A percentile compares a stretch with the other conserved stretches of the same genome.
Evolutionary conservation across 2,888 invertebrate genomes (phyloP).

Genomic region (Chymomyza caudatula): DNA sequence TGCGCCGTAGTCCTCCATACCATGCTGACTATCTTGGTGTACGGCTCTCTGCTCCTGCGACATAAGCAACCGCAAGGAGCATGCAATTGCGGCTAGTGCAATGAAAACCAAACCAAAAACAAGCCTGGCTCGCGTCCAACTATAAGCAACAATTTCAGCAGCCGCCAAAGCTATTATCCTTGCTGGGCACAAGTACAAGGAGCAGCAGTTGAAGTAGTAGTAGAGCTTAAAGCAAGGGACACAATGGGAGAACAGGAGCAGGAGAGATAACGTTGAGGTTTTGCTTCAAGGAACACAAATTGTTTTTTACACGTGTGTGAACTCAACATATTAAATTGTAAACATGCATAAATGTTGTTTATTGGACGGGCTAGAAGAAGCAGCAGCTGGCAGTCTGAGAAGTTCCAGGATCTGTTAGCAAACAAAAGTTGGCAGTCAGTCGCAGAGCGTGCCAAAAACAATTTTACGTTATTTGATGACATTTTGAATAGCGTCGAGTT

Average conservation of each 20-base stretch:
- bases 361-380: constrained; percentile 22
- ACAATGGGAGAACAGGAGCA: background rate
- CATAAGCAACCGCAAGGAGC: constrained; percentile 59
- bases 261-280: background rate
- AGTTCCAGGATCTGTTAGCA: background rate
- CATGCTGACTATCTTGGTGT: too few species aligned
- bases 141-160: constrained; percentile 56
- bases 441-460: constrained; percentile 50
- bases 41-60: too few species aligned
- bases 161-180: constrained; percentile 58
- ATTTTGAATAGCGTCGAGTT: constrained; percentile 36
- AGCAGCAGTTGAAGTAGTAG: too few species aligned
- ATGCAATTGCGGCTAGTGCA: constrained; percentile 56
- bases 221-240: background rate
- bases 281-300: constrained; percentile 33
- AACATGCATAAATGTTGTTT: constrained; percentile 63
- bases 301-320: constrained; percentile 60
- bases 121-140: constrained; percentile 53
- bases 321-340: constrained; percentile 62
- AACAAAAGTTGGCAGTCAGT: constrained; percentile 27
- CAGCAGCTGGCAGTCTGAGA: background rate
- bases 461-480: constrained; percentile 57
- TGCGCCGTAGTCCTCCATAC: too few species aligned
- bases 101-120: background rate
- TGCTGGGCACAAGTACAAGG: too few species aligned